Conservation (phyloP, 2,888 invertebrate species). For the Temnothorax unifasciatus region DNA sequence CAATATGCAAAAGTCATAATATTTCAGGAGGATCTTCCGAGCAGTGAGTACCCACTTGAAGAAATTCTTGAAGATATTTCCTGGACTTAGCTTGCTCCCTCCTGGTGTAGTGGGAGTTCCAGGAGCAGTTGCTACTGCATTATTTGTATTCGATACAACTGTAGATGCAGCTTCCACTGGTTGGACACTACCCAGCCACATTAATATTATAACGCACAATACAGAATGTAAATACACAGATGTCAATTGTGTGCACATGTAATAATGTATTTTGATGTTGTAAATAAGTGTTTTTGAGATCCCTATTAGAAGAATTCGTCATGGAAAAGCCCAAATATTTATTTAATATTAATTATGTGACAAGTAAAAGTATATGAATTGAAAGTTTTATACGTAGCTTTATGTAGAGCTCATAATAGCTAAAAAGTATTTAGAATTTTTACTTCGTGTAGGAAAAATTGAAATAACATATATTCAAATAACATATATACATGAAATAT, state of each 20-base stretch:
- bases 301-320: neutral
- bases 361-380: conserved; percentile 13
- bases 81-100: conserved; percentile 92
- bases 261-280: conserved; percentile 49
- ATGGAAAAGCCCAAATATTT: neutral
- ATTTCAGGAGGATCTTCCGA: conserved; percentile 78
- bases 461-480: neutral
- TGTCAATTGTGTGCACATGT: conserved; percentile 55
- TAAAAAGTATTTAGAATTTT: conserved; percentile 6
- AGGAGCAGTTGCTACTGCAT: conserved; percentile 86
- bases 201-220: conserved; percentile 71
- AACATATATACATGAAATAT: neutral
- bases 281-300: conserved; percentile 39
- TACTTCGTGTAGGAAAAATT: neutral
- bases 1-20: conserved; percentile 76
- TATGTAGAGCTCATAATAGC: neutral
- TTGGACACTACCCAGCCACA: conserved; percentile 82
- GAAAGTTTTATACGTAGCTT: neutral
- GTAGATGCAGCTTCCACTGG: conserved; percentile 82
- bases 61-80: conserved; percentile 98
- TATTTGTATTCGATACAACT: conserved; percentile 82
- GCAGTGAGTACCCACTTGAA: conserved; percentile 93
- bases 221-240: conserved; percentile 64
- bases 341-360: conserved; percentile 5
- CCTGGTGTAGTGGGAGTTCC: conserved; percentile 89